Percentiles rank a stretch among this genome's conserved stretches.
Evolutionary conservation across 2,797 vertebrate species (phyloP).

Genomic region (Labeo calbasu): DNA sequence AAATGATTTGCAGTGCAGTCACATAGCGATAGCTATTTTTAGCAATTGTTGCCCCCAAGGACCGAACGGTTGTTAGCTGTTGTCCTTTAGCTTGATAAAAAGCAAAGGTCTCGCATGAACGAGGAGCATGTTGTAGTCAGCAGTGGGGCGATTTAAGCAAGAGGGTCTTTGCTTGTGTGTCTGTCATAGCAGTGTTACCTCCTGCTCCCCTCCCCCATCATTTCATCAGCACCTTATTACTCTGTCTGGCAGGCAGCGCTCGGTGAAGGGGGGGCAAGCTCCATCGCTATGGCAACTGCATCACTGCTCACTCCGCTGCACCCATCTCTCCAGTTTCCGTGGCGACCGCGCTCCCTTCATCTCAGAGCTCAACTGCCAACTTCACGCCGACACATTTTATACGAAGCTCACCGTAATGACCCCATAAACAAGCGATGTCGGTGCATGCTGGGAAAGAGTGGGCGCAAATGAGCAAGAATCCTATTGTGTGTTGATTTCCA

Average conservation of each 20-base stretch:
- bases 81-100: slow-evolving; percentile 9
- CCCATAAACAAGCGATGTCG: slow-evolving; percentile 12
- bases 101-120: not conserved
- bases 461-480: not conserved
- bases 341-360: slow-evolving; percentile 56
- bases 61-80: not conserved
- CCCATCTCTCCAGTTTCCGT: slow-evolving; percentile 60
- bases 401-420: slow-evolving; percentile 44
- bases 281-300: slow-evolving; percentile 64
- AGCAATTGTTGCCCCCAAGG: not conserved
- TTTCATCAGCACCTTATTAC: slow-evolving; percentile 61
- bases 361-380: slow-evolving; percentile 29
- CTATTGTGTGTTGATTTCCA: slow-evolving; percentile 3
- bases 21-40: slow-evolving; percentile 25
- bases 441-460: slow-evolving; percentile 29
- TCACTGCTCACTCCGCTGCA: slow-evolving; percentile 57
- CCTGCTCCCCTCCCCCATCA: slow-evolving; percentile 48
- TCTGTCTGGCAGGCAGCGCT: slow-evolving; percentile 57
- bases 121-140: slow-evolving; percentile 5
- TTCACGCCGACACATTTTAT: slow-evolving; percentile 42
- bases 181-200: slow-evolving; percentile 32
- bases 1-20: not conserved
- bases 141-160: not conserved
- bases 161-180: slow-evolving; percentile 30
- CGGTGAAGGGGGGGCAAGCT: slow-evolving; percentile 23